Percentiles rank a stretch among this genome's conserved stretches.
Evolutionary conservation across 2,888 invertebrate genomes (phyloP).

Genomic region (Adelognathus sp.): DNA sequence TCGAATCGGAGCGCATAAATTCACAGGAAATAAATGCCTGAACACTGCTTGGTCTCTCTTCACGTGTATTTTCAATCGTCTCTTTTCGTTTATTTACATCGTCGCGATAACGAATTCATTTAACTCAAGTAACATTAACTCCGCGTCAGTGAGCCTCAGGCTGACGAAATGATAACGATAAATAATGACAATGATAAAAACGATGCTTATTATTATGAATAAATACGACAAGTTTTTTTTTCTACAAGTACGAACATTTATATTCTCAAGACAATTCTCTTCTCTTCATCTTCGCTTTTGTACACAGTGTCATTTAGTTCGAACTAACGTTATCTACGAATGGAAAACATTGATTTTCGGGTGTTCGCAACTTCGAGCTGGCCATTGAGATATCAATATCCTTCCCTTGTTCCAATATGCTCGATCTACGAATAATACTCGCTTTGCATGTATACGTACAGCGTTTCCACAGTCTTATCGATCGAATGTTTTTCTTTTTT

Average conservation of each 20-base stretch:
- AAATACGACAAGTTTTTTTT: constrained; percentile 43
- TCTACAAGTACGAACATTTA: constrained; percentile 58
- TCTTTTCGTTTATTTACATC: too few species aligned
- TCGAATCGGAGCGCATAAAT: too few species aligned
- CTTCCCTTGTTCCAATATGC: background rate
- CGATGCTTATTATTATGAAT: constrained; percentile 40
- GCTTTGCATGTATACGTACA: background rate
- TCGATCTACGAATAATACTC: constrained; percentile 13
- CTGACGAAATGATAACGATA: constrained; percentile 28
- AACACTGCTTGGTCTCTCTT: too few species aligned
- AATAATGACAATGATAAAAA: constrained; percentile 34
- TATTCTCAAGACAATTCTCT: constrained; percentile 20
- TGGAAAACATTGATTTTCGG: constrained; percentile 78
- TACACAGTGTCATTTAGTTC: constrained; percentile 59
- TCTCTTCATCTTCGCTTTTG: constrained; percentile 41
- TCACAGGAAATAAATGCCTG: too few species aligned
- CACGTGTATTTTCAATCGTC: too few species aligned
- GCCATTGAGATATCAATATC: constrained; percentile 68
- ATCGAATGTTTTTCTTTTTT: background rate
- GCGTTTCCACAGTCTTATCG: constrained; percentile 32
- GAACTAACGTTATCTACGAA: constrained; percentile 68
- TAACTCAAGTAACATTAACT: background rate
- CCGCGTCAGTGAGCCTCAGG: too few species aligned
- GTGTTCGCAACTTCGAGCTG: constrained; percentile 69
- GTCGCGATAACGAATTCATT: background rate